Evolutionary conservation across 2,888 invertebrate species (phyloP), one percentile per base, ranked within the genome.

Genomic region (Brassicogethes aeneus): DNA sequence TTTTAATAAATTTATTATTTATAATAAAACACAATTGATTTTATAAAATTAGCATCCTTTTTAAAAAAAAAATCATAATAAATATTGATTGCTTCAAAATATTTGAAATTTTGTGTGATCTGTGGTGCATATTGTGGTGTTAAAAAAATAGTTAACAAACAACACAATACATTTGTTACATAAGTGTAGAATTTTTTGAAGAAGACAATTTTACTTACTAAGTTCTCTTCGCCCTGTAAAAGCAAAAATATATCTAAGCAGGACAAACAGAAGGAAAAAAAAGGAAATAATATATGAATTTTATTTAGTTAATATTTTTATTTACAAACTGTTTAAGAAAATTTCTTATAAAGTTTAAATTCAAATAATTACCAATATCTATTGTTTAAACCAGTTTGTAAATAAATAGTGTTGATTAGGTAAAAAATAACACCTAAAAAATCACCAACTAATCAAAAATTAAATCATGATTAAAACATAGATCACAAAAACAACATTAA

Each of bases 201-300:
- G 23, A 23, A 23, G 10, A n/a, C n/a, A 7, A 23, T 17, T 16
- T 64, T 76, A 78, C 79, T 79, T 77, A 79, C 79, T 73, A 79
- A 71, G 64, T 72, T 75, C 61, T 77, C 77, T 71, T 75, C 74
- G 61, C 72, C 77, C 79, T 79, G 78, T 32, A 68, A 77, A 77
- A 60, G 60, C 61, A 64, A 61, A 67, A 64, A 60, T 50, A 61
- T 65, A 62, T 60, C 54, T 49, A 61, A 58, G 60, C 61, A 57
- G 51, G 55, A 61, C 56, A 59, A 57, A 56, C 51, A 55, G 42
- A 5, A 23, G 54, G 48, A 59, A 48, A 59, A 59, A 60, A 59
- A 59, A 61, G 55, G 45, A 42, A 31, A 37, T 41, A 39, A 47
- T 44, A 48, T 43, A 23, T 5, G 23, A 23, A 23, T 23, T 10